Evolutionary conservation across 2,113 vertebrate genomes (phyloP), one percentile per base, ranked within the genome.

Genomic region (Regulus satrapa): DNA sequence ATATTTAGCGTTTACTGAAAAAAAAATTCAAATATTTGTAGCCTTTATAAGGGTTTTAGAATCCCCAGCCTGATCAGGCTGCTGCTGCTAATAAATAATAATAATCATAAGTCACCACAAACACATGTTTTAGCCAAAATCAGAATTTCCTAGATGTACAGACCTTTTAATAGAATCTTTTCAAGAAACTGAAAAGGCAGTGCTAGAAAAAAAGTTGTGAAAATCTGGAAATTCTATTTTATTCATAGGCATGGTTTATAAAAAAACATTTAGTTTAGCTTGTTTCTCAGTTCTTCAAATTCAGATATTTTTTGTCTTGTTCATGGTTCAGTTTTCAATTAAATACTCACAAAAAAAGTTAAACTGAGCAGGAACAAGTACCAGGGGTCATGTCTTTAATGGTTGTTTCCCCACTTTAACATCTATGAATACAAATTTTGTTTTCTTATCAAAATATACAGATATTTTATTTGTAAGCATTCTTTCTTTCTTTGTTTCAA

Each of bases 1-100:
- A 84, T 95, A 79, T 92, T 95, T 97, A 95, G 58, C 88, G 62
- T 61, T 95, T 93, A 80, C 89, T 97, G 91, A 90, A 97, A 97
- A 61, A 64, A 51, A 73, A 63, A 38, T 82, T 94, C 87, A 96
- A 96, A 74, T 97, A 96, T 84, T 79, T 96, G 87, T 94, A 91
- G 63, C 75, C 68, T 91, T 93, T 96, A 91, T 96, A 93, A 96
- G 97, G 96, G 79, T 84, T 86, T 95, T 88, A 83, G 26, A 90
- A 87, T 96, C 78, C 73, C 75, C 13, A 43, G 12, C 5, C 3
- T 67, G 32, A 41, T 81, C 32, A 62, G 28, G 7, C 3, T 64
- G 24, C 16, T 74, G 19, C 49, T 64, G 1, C 5, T 46, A 10
- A 23, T 56, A 29, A 38, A 38, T 46, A 29, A 38, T 46, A 38